These are phyloP conservation scores for Pempheris klunzingeri DNA, from an alignment of 2,797 vertebrate genomes.

Conservation along the genomic window DNA sequence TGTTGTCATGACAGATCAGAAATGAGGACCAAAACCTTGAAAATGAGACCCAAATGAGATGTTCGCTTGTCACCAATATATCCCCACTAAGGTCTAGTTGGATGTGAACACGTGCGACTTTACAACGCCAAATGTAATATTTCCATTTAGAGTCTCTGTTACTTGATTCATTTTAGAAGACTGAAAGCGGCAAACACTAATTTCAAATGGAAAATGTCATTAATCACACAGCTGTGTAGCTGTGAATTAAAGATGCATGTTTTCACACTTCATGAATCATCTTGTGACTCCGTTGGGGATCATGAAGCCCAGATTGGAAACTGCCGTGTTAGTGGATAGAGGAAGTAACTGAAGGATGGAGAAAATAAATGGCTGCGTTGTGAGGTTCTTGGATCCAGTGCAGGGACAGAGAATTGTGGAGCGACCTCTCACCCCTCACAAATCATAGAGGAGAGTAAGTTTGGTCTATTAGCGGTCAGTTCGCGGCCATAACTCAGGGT, in stretches of 20 bases:
- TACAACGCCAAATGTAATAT: slow-evolving; percentile 41
- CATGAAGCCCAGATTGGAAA: slow-evolving; percentile 41
- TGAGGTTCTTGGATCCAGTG: slow-evolving; percentile 55
- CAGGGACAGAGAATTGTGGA: slow-evolving; percentile 40
- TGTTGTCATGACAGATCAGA: neutral
- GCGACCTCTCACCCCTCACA: slow-evolving; percentile 68
- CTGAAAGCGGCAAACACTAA: slow-evolving; percentile 39
- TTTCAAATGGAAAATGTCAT: slow-evolving; percentile 48
- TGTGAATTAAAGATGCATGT: slow-evolving; percentile 55
- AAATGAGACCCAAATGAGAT: slow-evolving; percentile 25
- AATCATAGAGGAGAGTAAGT: slow-evolving; percentile 75
- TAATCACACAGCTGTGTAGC: slow-evolving; percentile 50
- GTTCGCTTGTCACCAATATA: slow-evolving; percentile 12
- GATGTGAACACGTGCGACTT: slow-evolving; percentile 39
- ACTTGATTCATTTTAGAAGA: slow-evolving; percentile 51
- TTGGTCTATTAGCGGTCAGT: slow-evolving; percentile 75
- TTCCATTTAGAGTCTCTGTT: slow-evolving; percentile 34
- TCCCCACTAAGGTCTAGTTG: slow-evolving; percentile 17
- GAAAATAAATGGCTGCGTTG: slow-evolving; percentile 51
- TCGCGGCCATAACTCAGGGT: slow-evolving; percentile 63
- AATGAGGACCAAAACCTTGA: slow-evolving; percentile 24
- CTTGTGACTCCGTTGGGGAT: slow-evolving; percentile 40
- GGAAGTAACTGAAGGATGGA: slow-evolving; percentile 45
- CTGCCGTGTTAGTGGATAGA: slow-evolving; percentile 29
- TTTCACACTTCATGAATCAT: slow-evolving; percentile 71